Percentiles rank a stretch among this genome's conserved stretches.
These are phyloP conservation scores for Mystacornis crossleyi DNA, from an alignment of 2,113 vertebrate genomes.

Conservation along the genomic window DNA sequence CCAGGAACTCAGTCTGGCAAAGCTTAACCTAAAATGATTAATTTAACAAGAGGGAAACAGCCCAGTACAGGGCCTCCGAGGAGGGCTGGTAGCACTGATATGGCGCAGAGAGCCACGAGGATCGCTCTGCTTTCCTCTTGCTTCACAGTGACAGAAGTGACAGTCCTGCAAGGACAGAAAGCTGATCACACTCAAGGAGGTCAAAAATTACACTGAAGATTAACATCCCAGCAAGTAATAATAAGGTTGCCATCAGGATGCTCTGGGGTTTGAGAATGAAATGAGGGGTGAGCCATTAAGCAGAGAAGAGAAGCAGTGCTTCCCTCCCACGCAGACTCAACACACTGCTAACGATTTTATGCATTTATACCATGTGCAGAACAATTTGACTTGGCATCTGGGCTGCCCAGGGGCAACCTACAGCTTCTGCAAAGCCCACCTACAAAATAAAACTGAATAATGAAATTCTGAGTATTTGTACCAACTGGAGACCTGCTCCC, in stretches of 20 bases:
- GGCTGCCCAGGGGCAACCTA: background rate
- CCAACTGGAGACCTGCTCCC: background rate
- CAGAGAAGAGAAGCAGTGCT: rapidly evolving
- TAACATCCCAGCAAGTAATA: background rate
- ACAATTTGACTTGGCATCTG: background rate
- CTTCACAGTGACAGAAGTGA: background rate
- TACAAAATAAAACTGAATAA: background rate
- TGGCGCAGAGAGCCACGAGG: rapidly evolving
- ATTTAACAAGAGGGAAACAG: background rate
- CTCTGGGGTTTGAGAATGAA: background rate
- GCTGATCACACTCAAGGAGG: background rate
- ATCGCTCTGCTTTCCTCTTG: rapidly evolving
- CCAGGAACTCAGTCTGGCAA: background rate
- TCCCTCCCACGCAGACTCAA: background rate
- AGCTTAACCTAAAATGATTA: background rate
- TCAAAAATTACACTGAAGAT: background rate
- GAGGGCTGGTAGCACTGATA: rapidly evolving
- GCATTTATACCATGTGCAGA: background rate
- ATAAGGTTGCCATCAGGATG: background rate
- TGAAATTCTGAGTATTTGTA: background rate
- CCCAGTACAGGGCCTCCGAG: background rate
- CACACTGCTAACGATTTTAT: background rate
- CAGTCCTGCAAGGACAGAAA: background rate
- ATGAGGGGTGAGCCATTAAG: rapidly evolving
- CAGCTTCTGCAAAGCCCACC: background rate